Percentiles rank a stretch among this genome's conserved stretches.
phyloP scores from a whole-genome alignment of 2,113 vertebrate species.

The Seriola rivoliana region DNA sequence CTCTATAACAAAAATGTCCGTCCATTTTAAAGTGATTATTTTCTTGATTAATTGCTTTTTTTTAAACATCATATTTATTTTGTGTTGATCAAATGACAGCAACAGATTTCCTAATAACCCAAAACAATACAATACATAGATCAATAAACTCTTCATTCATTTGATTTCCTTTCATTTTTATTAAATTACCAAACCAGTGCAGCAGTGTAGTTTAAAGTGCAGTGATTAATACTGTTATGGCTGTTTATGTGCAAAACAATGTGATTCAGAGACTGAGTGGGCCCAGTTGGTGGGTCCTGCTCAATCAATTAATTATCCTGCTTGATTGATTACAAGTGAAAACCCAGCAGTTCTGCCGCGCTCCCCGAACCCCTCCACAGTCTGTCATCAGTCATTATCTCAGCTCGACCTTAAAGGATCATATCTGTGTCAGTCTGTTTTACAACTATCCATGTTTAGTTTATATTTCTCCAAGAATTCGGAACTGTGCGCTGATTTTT shows the following conservation, averaged over 20 bases:
- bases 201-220: not conserved
- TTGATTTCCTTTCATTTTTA: not conserved
- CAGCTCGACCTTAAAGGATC: slow-evolving; percentile 6
- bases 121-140: not conserved
- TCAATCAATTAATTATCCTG: slow-evolving; percentile 42
- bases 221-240: not conserved
- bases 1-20: not conserved
- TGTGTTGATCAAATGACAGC: not conserved
- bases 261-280: not conserved
- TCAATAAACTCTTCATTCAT: not conserved
- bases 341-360: not conserved
- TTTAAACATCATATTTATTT: not conserved
- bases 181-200: not conserved
- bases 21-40: too few species aligned
- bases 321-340: slow-evolving; percentile 50
- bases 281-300: slow-evolving; percentile 8
- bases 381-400: slow-evolving; percentile 30
- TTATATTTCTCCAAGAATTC: not conserved
- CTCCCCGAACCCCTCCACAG: not conserved
- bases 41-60: too few species aligned
- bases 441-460: too few species aligned
- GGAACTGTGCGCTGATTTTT: not conserved
- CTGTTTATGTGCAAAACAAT: slow-evolving; percentile 7
- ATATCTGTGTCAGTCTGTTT: not conserved
- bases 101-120: too few species aligned